Percentiles rank a stretch among this genome's conserved stretches.
phyloP scores from a whole-genome alignment of 2,888 invertebrate genomes.

The Yponomeuta cagnagella region DNA sequence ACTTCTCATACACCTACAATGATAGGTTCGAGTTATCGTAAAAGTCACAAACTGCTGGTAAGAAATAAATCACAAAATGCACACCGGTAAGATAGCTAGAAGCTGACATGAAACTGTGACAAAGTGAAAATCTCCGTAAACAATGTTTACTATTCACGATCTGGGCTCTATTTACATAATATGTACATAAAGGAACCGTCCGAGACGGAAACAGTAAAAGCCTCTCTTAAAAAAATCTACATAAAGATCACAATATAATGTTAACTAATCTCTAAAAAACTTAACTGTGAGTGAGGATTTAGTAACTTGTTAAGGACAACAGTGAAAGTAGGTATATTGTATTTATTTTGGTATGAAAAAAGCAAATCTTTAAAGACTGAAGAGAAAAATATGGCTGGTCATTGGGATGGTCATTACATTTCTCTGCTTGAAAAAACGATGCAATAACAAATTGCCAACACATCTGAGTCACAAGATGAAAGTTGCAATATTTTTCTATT shows the following conservation, averaged over 20 bases:
- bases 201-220: conserved; percentile 40
- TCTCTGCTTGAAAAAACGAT: background rate
- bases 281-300: background rate
- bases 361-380: no score
- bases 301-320: background rate
- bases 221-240: conserved; percentile 35
- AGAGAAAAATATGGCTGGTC: no score
- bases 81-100: background rate
- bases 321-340: background rate
- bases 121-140: background rate
- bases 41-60: background rate
- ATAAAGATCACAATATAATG: conserved; percentile 33
- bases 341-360: background rate
- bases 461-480: background rate
- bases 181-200: conserved; percentile 47
- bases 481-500: background rate
- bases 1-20: no score
- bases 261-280: conserved; percentile 17
- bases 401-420: no score
- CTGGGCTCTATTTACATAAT: conserved; percentile 33
- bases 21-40: background rate
- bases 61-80: background rate
- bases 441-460: background rate
- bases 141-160: background rate
- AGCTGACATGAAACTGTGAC: background rate